These are phyloP conservation scores for Sceloporus undulatus DNA, from an alignment of 2,113 vertebrate species.

Conservation along the genomic window DNA sequence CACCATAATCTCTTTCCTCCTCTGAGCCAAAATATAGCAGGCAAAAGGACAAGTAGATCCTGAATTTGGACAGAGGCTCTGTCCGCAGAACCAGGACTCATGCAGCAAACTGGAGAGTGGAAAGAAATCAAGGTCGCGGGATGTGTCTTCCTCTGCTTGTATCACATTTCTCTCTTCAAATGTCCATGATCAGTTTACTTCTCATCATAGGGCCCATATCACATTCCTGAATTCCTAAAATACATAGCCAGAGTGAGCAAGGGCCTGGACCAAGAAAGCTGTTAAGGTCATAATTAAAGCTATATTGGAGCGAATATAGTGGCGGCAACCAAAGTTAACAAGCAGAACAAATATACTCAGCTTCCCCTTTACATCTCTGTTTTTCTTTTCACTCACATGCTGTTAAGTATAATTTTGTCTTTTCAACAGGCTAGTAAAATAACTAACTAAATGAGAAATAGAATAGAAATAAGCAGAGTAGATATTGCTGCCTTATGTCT, in stretches of 20 bases:
- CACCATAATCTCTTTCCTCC: neutral
- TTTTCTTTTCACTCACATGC: neutral
- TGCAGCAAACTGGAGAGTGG: neutral
- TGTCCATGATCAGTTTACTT: neutral
- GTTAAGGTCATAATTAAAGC: neutral
- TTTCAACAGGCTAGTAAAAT: neutral
- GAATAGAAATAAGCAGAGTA: neutral
- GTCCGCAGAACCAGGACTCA: neutral
- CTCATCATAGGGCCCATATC: neutral
- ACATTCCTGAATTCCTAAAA: constrained; percentile 16
- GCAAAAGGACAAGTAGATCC: neutral
- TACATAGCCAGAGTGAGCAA: neutral
- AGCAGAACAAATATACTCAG: neutral
- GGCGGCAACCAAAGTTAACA: neutral
- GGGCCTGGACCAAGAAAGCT: neutral
- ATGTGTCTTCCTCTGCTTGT: neutral
- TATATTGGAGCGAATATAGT: neutral
- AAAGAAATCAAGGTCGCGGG: constrained; percentile 3
- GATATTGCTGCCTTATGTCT: neutral
- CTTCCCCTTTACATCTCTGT: neutral
- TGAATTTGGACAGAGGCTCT: neutral
- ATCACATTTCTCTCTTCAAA: constrained; percentile 27
- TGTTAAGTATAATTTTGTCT: neutral
- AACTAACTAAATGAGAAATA: neutral
- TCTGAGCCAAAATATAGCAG: neutral